These are phyloP conservation scores for Leiothrix lutea DNA, from an alignment of 2,113 vertebrate genomes.

Conservation along the genomic window DNA sequence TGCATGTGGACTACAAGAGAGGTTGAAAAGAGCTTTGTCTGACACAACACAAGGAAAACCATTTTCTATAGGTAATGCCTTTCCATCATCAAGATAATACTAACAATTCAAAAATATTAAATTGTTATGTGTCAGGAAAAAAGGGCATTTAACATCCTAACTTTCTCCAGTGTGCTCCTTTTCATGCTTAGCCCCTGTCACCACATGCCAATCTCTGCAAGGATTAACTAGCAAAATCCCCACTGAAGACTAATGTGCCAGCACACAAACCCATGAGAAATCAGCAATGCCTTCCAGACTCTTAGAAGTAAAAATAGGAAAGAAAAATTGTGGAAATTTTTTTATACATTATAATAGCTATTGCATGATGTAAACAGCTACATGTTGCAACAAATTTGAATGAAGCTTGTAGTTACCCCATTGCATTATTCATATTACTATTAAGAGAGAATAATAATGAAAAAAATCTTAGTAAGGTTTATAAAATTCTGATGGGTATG, in stretches of 20 bases:
- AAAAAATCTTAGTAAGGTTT: background rate
- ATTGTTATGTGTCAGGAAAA: background rate
- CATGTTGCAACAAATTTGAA: background rate
- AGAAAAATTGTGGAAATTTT: background rate
- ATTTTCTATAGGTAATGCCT: background rate
- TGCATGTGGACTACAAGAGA: background rate
- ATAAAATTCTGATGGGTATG: background rate
- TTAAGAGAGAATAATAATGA: background rate
- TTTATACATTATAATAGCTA: background rate
- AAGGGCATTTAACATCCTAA: background rate
- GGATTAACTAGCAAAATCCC: background rate
- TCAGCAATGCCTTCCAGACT: fast-evolving
- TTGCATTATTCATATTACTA: background rate
- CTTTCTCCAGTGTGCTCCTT: background rate
- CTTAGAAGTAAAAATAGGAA: background rate
- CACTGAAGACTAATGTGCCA: background rate
- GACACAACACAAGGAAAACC: background rate
- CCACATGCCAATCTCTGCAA: background rate
- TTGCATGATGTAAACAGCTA: background rate
- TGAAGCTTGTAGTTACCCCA: background rate
- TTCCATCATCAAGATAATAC: background rate
- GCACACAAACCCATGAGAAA: background rate
- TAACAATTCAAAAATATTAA: background rate
- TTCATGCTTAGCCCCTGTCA: background rate
- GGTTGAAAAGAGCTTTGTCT: background rate